Percentiles rank a stretch among this genome's conserved stretches.
Evolutionary conservation across 2,113 vertebrate species (phyloP).

Genomic region (Festucalex cinctus): DNA sequence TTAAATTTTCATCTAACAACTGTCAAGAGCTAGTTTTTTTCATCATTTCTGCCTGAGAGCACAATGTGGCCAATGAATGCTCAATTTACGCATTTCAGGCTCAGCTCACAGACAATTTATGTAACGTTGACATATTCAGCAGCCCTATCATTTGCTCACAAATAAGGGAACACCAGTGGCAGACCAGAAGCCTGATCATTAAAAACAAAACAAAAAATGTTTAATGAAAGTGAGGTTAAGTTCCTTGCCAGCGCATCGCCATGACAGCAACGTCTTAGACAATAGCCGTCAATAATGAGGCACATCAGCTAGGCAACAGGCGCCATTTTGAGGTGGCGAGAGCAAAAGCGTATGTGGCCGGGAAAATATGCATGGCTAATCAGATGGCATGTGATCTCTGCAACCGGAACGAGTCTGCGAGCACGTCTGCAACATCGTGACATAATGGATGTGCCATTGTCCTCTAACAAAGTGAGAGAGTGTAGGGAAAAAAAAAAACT

Average conservation of each 20-base stretch:
- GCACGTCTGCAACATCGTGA: neutral
- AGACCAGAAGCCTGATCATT: neutral
- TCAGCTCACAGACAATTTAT: slow-evolving; percentile 40
- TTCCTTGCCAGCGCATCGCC: slow-evolving; percentile 13
- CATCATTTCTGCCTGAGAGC: slow-evolving; percentile 15
- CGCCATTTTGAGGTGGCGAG: slow-evolving; percentile 42
- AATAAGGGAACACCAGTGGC: neutral
- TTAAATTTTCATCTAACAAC: neutral
- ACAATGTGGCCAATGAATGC: slow-evolving; percentile 47
- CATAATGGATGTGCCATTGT: neutral
- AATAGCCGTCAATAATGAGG: slow-evolving; percentile 14
- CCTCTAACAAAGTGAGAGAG: neutral
- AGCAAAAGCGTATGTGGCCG: slow-evolving; percentile 24
- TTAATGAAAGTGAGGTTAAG: neutral
- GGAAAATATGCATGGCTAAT: slow-evolving; percentile 17
- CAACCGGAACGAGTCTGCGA: slow-evolving; percentile 12
- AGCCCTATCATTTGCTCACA: neutral
- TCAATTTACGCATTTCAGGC: slow-evolving; percentile 42
- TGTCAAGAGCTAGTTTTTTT: too few species aligned
- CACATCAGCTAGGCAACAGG: slow-evolving; percentile 11
- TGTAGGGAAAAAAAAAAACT: neutral
- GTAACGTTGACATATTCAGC: slow-evolving; percentile 2
- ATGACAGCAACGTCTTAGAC: slow-evolving; percentile 28
- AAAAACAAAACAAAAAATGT: neutral
- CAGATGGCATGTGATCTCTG: slow-evolving; percentile 1